Evolutionary conservation across 2,888 invertebrate species (phyloP).

Genomic region (Conus canariensis): DNA sequence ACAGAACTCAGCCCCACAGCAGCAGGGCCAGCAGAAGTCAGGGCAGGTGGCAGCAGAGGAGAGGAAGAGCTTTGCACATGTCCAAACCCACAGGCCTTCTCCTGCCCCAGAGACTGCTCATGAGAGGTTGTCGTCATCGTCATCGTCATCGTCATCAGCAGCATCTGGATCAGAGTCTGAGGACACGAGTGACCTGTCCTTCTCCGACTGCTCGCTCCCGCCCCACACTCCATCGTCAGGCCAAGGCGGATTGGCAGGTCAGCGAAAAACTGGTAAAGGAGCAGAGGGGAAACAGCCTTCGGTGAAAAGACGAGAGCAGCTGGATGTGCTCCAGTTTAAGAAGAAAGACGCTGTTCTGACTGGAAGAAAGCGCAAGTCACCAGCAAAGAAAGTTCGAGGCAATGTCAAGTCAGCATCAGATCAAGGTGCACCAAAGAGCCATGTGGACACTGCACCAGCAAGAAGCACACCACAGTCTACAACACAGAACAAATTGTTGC

Average conservation of each 20-base stretch:
- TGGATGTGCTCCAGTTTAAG: neutral
- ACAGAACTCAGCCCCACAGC: neutral
- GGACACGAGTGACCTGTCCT: constrained; percentile 22
- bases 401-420: neutral
- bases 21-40: neutral
- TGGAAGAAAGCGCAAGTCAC: neutral
- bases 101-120: neutral
- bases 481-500: neutral
- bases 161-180: neutral
- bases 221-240: neutral
- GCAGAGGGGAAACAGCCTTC: neutral
- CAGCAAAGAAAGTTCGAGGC: neutral
- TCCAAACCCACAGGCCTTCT: neutral
- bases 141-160: neutral
- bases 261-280: neutral
- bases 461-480: too few species aligned
- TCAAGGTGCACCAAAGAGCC: neutral
- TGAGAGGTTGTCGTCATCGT: neutral
- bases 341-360: neutral
- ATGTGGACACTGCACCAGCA: neutral
- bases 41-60: neutral
- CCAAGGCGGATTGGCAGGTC: neutral
- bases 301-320: neutral
- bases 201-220: constrained; percentile 1
- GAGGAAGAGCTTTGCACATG: neutral